Evolutionary conservation across 2,113 vertebrate genomes (phyloP), one percentile per base, ranked within the genome.

Genomic region (Lynx canadensis): DNA sequence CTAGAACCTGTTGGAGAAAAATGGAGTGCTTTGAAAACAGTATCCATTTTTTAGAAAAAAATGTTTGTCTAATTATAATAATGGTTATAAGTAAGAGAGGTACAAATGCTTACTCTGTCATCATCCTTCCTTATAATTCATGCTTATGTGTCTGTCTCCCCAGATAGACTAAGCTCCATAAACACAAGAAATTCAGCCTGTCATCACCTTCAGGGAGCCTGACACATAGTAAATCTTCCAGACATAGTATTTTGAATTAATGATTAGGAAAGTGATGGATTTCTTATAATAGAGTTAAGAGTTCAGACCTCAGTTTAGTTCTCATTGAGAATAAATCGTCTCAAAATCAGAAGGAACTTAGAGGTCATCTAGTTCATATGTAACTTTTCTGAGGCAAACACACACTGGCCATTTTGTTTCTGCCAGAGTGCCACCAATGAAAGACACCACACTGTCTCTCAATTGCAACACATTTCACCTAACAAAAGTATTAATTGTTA

Each of bases 1-100:
- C 78, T 87, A 6, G 13, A 94, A 73, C 5, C 9, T 68, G 4
- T 7, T 96, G 68, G 33, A 69, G 41, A 15, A 69, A 90, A 69
- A 94, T 18, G 29, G 29, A 81, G 5, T 91, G 2, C 31, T 96
- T 95, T 38, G 0, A 90, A 91, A 96, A 66, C 14, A 48, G 8
- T 82, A 50, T 82, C 66, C 50, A 36, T 79, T 94, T 96, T 95
- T 93, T 94, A 27, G 27, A 55, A 48, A 74, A 86, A 57, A 76
- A 1, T 45, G 11, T 38, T 94, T 92, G 6, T 92, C 21, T 88
- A 85, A 36, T 78, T 38, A 50, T 73, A 71, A 50, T n/a, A 57
- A 2, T 52, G 48, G 7, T 66, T 79, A 14, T 78, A 95, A 45
- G 4, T 19, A 92, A 83, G n/a, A 97, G 9, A 92, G 69, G 90